Evolutionary conservation across 2,888 invertebrate species (phyloP).

Genomic region (Anticlea derivata): DNA sequence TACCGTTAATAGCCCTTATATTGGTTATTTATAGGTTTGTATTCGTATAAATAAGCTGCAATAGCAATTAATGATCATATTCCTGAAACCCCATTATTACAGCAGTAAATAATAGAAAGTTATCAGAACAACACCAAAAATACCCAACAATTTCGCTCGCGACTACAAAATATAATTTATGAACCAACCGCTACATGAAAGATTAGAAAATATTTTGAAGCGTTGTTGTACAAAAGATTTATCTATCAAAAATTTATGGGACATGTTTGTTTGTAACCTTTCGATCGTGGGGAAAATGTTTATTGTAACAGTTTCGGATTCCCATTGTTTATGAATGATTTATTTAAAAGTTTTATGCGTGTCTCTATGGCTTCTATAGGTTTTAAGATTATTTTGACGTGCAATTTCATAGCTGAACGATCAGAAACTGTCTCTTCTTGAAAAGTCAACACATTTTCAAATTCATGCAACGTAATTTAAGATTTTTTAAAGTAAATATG

Average conservation of each 20-base stretch:
- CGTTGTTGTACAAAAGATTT: neutral
- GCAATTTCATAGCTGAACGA: neutral
- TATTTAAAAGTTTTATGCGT: constrained; percentile 9
- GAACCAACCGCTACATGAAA: too few species aligned
- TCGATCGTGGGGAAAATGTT: constrained; percentile 9
- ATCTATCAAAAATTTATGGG: constrained; percentile 16
- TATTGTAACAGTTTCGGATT: constrained; percentile 14
- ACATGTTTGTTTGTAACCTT: constrained; percentile 16
- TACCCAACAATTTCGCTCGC: too few species aligned
- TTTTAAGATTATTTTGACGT: neutral
- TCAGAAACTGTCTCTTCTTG: neutral
- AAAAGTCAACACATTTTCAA: neutral
- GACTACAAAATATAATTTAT: too few species aligned
- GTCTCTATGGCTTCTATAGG: constrained; percentile 11
- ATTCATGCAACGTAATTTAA: too few species aligned
- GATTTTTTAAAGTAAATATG: too few species aligned
- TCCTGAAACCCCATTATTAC: too few species aligned
- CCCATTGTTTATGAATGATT: constrained; percentile 16
- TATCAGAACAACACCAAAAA: too few species aligned
- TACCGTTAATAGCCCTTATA: too few species aligned
- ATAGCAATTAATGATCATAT: too few species aligned
- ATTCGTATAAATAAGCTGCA: neutral
- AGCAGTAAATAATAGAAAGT: too few species aligned
- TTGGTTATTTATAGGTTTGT: too few species aligned
- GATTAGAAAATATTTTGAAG: constrained; percentile 8